Conservation (phyloP, 2,797 vertebrate genomes). For the Aeoliscus strigatus region DNA sequence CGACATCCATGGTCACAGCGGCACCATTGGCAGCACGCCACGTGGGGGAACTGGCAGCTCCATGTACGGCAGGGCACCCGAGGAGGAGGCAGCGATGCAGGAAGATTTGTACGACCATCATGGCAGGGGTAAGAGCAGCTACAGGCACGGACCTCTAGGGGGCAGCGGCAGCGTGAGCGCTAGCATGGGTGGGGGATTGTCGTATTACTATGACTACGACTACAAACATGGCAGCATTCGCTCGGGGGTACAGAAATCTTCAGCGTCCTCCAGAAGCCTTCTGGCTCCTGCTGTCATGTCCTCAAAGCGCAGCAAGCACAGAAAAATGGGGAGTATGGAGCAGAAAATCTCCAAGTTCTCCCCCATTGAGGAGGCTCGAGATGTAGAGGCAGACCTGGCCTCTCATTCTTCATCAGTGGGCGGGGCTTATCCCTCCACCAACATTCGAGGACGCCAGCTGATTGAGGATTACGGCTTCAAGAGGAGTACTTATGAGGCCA, state of each 20-base stretch:
- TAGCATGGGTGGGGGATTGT: slow-evolving; percentile 76
- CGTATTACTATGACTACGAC: slow-evolving; percentile 88
- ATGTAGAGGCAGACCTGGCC: slow-evolving; percentile 93
- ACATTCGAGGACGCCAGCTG: slow-evolving; percentile 69
- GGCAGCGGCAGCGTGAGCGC: slow-evolving; percentile 75
- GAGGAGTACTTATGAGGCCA: slow-evolving; percentile 45
- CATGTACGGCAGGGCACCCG: slow-evolving; percentile 86
- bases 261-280: slow-evolving; percentile 80
- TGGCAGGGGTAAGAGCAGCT: slow-evolving; percentile 86
- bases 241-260: slow-evolving; percentile 79
- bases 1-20: slow-evolving; percentile 69
- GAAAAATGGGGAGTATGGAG: slow-evolving; percentile 90
- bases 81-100: slow-evolving; percentile 87
- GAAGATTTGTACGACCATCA: slow-evolving; percentile 93
- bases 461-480: slow-evolving; percentile 74
- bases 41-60: slow-evolving; percentile 77
- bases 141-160: slow-evolving; percentile 84
- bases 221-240: slow-evolving; percentile 75
- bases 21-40: slow-evolving; percentile 73
- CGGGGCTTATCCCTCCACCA: slow-evolving; percentile 60
- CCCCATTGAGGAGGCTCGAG: slow-evolving; percentile 96
- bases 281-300: slow-evolving; percentile 89
- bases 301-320: slow-evolving; percentile 95
- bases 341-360: slow-evolving; percentile 99
- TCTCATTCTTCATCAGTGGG: slow-evolving; percentile 78